A percentile compares a stretch with the other conserved stretches of the same genome.
Conservation (phyloP, 2,113 vertebrate genomes). For the Atlantisia rogersi region DNA sequence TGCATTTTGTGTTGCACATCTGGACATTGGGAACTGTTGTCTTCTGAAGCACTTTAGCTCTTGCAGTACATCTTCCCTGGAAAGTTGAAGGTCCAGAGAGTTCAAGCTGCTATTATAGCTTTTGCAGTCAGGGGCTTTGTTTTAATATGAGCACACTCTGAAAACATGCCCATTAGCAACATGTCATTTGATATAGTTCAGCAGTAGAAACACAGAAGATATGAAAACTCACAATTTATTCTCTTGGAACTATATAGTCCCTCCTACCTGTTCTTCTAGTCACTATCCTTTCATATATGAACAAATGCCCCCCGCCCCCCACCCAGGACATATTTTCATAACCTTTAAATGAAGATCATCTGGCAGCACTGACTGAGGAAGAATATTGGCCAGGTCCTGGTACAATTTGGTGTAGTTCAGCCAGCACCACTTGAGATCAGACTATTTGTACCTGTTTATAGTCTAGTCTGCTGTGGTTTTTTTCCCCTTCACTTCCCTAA, state of each 20-base stretch:
- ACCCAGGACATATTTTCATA: background rate
- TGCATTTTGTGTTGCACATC: background rate
- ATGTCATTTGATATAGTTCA: background rate
- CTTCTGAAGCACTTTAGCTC: background rate
- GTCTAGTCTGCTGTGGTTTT: background rate
- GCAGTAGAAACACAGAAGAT: background rate
- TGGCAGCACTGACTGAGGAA: background rate
- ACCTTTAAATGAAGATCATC: background rate
- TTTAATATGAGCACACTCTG: background rate
- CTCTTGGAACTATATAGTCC: background rate
- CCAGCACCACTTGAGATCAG: background rate
- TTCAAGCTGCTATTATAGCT: background rate
- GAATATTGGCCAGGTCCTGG: background rate
- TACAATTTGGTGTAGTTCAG: background rate
- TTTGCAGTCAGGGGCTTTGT: background rate
- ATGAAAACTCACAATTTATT: background rate
- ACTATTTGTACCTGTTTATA: background rate
- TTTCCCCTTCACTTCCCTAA: background rate
- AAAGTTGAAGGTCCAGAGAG: background rate
- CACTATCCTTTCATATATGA: background rate
- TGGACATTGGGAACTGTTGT: background rate
- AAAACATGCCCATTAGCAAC: background rate
- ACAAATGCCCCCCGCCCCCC: rapidly evolving
- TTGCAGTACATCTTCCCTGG: background rate
- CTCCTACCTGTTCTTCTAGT: background rate